Base-by-base conservation (phyloP, 2,888 invertebrate genomes). In the Agrotis clavis region DNA sequence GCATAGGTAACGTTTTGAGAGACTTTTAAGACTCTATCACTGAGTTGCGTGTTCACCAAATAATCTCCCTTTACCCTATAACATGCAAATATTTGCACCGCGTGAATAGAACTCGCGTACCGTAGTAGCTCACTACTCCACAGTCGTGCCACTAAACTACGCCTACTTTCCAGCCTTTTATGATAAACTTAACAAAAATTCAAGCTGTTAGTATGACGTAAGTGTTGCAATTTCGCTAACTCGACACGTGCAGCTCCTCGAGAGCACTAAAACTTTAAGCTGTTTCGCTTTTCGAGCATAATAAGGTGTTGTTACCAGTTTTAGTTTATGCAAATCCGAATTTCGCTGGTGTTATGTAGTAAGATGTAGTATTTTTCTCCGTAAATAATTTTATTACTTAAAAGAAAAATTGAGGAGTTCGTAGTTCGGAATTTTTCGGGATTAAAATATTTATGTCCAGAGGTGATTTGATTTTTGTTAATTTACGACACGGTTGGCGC, bases 281-380 rank as follows among this genome's bases (percentile, higher is more conserved):
- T 82, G 57, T 66, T 77, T 54, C 69, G 47, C 78, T 59, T 56
- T 53, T 57, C 54, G 61, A 67, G 62, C 78, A 77, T 68, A 72
- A 77, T 81, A 77, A 65, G 50, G 56, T 56, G 64, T n/a, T 68
- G 72, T 71, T 77, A 67, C 57, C 25, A 13, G 67, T 81, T 77
- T 13, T 67, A 79, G 61, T 78, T 76, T 70, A 76, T 65, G 81
- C 56, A 81, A 77, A 77, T 81, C 76, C n/a, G 4, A 53, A 75
- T 54, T 68, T 51, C 25, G 51, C 63, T 51, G n/a, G 64, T 45
- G 21, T 53, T 81, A 16, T 21, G 51, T 73, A 61, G 18, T 3
- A 45, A 41, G 14, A 71, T 72, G 60, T 9, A 14, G 18, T 64
- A n/a, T 54, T 62, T 51, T n/a, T 66, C 67, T 16, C 25, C 13